Conservation (phyloP, 92 coral and sea anemone genomes). For the Porites divaricata region DNA sequence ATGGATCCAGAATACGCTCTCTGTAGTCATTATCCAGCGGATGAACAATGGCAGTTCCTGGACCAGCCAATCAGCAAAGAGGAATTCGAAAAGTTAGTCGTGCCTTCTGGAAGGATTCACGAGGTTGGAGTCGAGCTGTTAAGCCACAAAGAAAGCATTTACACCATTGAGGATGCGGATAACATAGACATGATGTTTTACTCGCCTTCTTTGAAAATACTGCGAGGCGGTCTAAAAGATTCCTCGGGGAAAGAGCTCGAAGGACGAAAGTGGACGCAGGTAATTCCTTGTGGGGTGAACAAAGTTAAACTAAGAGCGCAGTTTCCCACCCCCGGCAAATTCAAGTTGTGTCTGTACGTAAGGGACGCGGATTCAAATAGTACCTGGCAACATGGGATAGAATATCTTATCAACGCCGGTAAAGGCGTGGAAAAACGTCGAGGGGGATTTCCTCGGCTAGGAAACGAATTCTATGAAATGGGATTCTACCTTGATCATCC, state of each 20-base stretch:
- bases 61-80: conserved; percentile 64
- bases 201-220: conserved; percentile 58
- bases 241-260: conserved; percentile 42
- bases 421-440: conserved; percentile 44
- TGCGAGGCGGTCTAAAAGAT: conserved; percentile 64
- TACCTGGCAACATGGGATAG: conserved; percentile 61
- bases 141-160: conserved; percentile 69
- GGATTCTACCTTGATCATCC: conserved; percentile 66
- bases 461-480: conserved; percentile 51
- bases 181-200: conserved; percentile 74
- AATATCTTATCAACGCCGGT: conserved; percentile 51
- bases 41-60: conserved; percentile 77
- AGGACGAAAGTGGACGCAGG: conserved; percentile 66
- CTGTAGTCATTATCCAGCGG: conserved; percentile 69
- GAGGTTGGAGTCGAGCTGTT: conserved; percentile 64
- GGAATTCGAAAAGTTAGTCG: conserved; percentile 67
- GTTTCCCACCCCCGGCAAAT: conserved; percentile 70
- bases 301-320: conserved; percentile 73
- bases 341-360: conserved; percentile 67
- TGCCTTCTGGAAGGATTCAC: conserved; percentile 63
- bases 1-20: conserved; percentile 83
- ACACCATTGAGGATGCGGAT: conserved; percentile 41
- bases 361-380: conserved; percentile 32
- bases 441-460: conserved; percentile 74
- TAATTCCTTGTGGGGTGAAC: conserved; percentile 65